These are phyloP conservation scores for Bostrychus sinensis DNA, from an alignment of 2,113 vertebrate genomes.

Conservation along the genomic window DNA sequence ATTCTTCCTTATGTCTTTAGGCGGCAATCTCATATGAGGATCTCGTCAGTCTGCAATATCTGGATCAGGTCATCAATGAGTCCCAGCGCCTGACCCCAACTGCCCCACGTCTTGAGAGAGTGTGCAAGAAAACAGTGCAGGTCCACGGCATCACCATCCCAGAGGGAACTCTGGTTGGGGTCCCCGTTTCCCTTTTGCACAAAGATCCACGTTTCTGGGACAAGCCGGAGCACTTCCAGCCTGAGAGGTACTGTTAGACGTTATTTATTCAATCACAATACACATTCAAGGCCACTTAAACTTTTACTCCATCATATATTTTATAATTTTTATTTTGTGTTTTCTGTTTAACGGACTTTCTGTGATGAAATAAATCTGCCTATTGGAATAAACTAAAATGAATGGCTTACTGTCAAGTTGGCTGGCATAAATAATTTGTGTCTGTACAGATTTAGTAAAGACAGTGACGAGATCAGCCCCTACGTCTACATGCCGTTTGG, in stretches of 20 bases:
- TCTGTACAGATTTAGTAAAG: constrained; percentile 62
- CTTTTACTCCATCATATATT: neutral
- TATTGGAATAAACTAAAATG: too few species aligned
- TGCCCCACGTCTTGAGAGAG: constrained; percentile 56
- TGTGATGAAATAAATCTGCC: too few species aligned
- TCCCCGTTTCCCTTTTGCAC: constrained; percentile 48
- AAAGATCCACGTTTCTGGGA: constrained; percentile 64
- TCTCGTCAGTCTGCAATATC: constrained; percentile 53
- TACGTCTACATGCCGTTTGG: constrained; percentile 65
- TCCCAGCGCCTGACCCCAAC: constrained; percentile 53
- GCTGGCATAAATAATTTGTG: too few species aligned
- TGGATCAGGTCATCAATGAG: constrained; percentile 65
- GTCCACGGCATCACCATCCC: constrained; percentile 59
- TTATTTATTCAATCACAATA: too few species aligned
- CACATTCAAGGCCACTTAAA: neutral
- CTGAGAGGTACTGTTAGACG: constrained; percentile 59
- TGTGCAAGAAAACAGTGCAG: constrained; percentile 61
- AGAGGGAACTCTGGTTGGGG: constrained; percentile 33
- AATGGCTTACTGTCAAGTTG: too few species aligned
- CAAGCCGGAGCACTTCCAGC: constrained; percentile 59
- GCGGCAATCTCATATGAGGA: constrained; percentile 44
- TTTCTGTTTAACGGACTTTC: too few species aligned
- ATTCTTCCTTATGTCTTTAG: constrained; percentile 14
- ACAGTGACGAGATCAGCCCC: constrained; percentile 52
- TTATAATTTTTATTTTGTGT: neutral